Percentiles rank a stretch among this genome's conserved stretches.
These are phyloP conservation scores for Ephestia elutella DNA, from an alignment of 1,140 invertebrate genomes.

Conservation along the genomic window DNA sequence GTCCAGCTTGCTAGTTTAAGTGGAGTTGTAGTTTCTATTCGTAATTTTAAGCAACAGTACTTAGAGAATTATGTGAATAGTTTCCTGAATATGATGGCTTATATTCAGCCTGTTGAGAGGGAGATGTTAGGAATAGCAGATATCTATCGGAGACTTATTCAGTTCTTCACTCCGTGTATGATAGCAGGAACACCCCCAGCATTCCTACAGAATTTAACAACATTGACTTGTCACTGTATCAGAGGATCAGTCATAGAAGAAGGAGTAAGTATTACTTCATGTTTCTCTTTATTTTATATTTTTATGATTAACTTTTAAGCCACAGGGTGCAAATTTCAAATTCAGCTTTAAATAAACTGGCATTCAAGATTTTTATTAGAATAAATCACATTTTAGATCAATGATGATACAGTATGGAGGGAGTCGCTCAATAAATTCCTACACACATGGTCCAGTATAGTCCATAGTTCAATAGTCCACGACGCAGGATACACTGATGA, in stretches of 20 bases:
- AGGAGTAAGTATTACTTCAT: slow-evolving; percentile 71
- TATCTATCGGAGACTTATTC: slow-evolving; percentile 78
- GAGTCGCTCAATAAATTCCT: slow-evolving; percentile 88
- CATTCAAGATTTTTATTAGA: background rate
- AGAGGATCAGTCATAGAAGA: slow-evolving; percentile 85
- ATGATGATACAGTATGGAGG: slow-evolving; percentile 77
- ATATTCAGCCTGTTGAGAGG: slow-evolving; percentile 77
- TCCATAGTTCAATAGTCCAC: slow-evolving; percentile 78
- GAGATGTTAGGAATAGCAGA: slow-evolving; percentile 80
- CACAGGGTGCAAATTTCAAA: too few species aligned
- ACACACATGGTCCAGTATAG: slow-evolving; percentile 90
- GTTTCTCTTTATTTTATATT: background rate
- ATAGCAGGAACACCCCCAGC: slow-evolving; percentile 60
- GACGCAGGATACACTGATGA: slow-evolving; percentile 76
- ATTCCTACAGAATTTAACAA: slow-evolving; percentile 80
- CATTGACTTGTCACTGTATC: slow-evolving; percentile 84
- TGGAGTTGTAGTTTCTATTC: slow-evolving; percentile 78
- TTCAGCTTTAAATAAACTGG: too few species aligned
- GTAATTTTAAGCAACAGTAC: slow-evolving; percentile 80
- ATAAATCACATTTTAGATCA: slow-evolving; percentile 41
- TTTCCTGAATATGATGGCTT: slow-evolving; percentile 80
- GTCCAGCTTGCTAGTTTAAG: slow-evolving; percentile 85
- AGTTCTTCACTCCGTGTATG: slow-evolving; percentile 78
- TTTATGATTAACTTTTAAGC: too few species aligned
- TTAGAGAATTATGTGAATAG: slow-evolving; percentile 81